These are phyloP conservation scores for Melanogrammus aeglefinus DNA, from an alignment of 2,797 vertebrate genomes.

Conservation along the genomic window DNA sequence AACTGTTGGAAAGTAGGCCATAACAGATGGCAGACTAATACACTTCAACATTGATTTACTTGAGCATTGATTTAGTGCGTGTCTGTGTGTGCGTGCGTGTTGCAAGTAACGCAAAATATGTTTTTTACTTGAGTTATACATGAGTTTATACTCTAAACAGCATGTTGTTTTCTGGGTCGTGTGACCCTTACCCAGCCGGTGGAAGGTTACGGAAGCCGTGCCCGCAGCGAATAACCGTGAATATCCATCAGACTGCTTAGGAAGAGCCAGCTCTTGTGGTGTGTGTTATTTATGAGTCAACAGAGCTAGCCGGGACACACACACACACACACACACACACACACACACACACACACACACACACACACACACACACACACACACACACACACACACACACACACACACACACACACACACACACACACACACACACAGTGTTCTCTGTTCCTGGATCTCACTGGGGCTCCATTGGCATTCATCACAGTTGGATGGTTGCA, in stretches of 20 bases:
- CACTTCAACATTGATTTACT: constrained; percentile 44
- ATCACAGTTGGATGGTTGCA: constrained; percentile 23
- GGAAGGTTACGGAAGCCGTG: constrained; percentile 44
- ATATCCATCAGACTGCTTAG: constrained; percentile 57
- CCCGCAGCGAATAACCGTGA: constrained; percentile 48
- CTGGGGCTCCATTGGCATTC: constrained; percentile 35
- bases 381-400: constrained; percentile 1
- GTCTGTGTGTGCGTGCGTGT: constrained; percentile 11
- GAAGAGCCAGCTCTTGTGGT: constrained; percentile 13
- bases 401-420: no score
- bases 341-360: constrained; percentile 13
- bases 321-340: constrained; percentile 9
- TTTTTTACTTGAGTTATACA: not conserved
- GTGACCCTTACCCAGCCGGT: constrained; percentile 40
- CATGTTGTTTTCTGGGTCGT: constrained; percentile 31
- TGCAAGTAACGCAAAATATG: constrained; percentile 2
- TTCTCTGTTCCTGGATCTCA: not conserved
- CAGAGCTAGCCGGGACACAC: constrained; percentile 29
- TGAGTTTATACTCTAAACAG: constrained; percentile 7
- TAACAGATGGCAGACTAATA: constrained; percentile 56
- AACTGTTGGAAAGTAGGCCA: constrained; percentile 50
- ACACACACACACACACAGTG: constrained; percentile 9
- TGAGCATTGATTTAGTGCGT: constrained; percentile 20
- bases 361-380: constrained; percentile 17
- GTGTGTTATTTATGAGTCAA: constrained; percentile 10